phyloP scores from a whole-genome alignment of 2,888 invertebrate species.

The Andrena dorsata region DNA sequence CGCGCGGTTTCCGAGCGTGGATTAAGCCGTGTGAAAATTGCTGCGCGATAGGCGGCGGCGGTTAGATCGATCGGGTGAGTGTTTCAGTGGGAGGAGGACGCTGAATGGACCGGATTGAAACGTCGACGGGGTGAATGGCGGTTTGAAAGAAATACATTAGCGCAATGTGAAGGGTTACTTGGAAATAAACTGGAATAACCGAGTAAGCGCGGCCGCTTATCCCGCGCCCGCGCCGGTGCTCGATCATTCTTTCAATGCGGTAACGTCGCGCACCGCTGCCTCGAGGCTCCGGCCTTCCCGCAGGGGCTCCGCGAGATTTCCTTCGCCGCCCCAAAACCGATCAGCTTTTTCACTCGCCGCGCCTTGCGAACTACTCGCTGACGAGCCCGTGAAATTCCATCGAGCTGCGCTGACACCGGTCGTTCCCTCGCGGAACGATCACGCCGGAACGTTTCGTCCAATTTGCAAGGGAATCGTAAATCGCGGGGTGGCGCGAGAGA shows the following conservation, averaged over 20 bases:
- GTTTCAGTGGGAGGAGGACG: slow-evolving; percentile 73
- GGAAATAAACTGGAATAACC: slow-evolving; percentile 74
- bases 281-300: not conserved
- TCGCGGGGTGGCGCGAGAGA: not conserved
- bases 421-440: too few relatives aligned
- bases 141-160: slow-evolving; percentile 82
- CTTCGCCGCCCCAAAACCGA: slow-evolving; percentile 4
- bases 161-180: slow-evolving; percentile 78
- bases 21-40: slow-evolving; percentile 75
- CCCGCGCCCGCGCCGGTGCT: slow-evolving; percentile 55
- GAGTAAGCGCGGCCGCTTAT: slow-evolving; percentile 59
- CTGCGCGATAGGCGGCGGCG: slow-evolving; percentile 63
- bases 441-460: too few relatives aligned
- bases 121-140: slow-evolving; percentile 78
- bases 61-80: slow-evolving; percentile 81
- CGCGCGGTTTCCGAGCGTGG: slow-evolving; percentile 24
- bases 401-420: too few relatives aligned
- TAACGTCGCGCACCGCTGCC: slow-evolving; percentile 41
- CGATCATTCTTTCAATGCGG: slow-evolving; percentile 71
- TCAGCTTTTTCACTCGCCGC: not conserved
- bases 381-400: too few relatives aligned
- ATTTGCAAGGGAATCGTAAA: not conserved
- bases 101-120: slow-evolving; percentile 82
- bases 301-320: slow-evolving; percentile 52
- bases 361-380: too few relatives aligned